These are phyloP conservation scores for Paedocypris micromegethes DNA, from an alignment of 2,797 vertebrate genomes.

Conservation along the genomic window DNA sequence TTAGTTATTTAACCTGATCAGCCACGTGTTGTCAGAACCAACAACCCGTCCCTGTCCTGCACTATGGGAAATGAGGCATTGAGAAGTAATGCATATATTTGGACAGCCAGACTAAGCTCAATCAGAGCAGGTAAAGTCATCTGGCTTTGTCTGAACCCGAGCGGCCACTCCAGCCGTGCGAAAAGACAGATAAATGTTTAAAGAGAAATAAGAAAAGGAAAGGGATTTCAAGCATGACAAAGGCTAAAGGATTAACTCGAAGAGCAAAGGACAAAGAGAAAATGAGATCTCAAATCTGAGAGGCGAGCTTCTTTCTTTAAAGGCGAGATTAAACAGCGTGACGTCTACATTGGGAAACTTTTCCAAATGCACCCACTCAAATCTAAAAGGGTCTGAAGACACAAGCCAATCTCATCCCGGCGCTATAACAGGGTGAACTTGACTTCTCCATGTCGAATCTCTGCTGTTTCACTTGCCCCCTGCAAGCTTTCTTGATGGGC, in stretches of 20 bases:
- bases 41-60: constrained; percentile 44
- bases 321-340: background rate
- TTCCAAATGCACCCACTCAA: constrained; percentile 10
- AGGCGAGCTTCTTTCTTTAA: background rate
- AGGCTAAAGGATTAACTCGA: constrained; percentile 30
- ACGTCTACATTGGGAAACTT: background rate
- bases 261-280: constrained; percentile 6
- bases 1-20: constrained; percentile 7
- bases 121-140: constrained; percentile 42
- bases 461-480: constrained; percentile 15
- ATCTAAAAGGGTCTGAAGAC: constrained; percentile 25
- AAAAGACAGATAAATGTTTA: constrained; percentile 6
- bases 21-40: background rate
- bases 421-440: constrained; percentile 16
- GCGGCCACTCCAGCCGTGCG: background rate
- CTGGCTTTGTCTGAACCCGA: constrained; percentile 7
- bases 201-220: constrained; percentile 19
- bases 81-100: constrained; percentile 60
- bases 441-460: constrained; percentile 29
- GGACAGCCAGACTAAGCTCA: constrained; percentile 53
- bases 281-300: constrained; percentile 5
- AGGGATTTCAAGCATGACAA: constrained; percentile 17
- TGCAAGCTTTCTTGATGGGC: constrained; percentile 22
- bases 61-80: constrained; percentile 63
- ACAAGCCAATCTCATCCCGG: constrained; percentile 2